These are phyloP conservation scores for Caiman crocodilus DNA, from an alignment of 2,797 vertebrate species.

Conservation along the genomic window DNA sequence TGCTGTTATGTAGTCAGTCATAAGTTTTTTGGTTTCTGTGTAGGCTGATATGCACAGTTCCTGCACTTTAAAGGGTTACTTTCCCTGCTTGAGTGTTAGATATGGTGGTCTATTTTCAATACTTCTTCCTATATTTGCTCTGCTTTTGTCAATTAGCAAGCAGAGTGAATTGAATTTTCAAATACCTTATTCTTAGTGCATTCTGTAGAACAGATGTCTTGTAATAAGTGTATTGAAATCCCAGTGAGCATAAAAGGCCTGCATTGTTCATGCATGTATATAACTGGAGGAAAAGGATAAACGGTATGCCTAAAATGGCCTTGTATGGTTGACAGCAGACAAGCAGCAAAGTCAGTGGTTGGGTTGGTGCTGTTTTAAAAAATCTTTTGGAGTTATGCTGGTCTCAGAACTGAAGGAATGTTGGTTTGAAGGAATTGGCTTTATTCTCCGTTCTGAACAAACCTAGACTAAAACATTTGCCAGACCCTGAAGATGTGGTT, in stretches of 20 bases:
- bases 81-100: background rate
- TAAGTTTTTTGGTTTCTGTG: background rate
- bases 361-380: fast-evolving
- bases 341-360: too few relatives aligned
- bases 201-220: background rate
- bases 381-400: background rate
- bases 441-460: background rate
- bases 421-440: background rate
- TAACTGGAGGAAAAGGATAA: background rate
- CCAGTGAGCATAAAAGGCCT: background rate
- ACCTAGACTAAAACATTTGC: fast-evolving
- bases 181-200: background rate
- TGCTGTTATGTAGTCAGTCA: background rate
- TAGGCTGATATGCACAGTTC: background rate
- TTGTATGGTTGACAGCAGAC: background rate
- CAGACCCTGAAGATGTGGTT: background rate
- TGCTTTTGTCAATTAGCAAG: background rate
- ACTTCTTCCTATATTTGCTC: background rate
- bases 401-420: background rate
- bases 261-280: fast-evolving
- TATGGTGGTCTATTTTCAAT: background rate
- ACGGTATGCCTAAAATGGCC: background rate
- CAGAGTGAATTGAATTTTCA: background rate
- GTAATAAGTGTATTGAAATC: fast-evolving
- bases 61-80: background rate